Conservation (phyloP, 2,888 invertebrate genomes). For the Scelioninae gen. 2 region DNA sequence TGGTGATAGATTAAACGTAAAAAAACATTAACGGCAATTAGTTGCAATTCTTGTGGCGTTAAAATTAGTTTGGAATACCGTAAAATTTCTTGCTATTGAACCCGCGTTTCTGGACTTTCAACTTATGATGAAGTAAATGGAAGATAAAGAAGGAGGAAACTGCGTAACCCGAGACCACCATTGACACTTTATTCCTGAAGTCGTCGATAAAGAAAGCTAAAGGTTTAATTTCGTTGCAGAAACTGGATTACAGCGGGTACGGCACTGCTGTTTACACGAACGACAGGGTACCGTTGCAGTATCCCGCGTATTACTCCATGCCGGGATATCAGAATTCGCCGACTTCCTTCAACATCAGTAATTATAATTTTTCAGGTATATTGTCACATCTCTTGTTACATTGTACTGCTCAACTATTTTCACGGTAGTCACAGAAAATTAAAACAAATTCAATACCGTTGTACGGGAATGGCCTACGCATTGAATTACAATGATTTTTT, state of each 20-base stretch:
- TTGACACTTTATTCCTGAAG: conserved; percentile 37
- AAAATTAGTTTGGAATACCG: neutral
- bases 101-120: conserved; percentile 2
- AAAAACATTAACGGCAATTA: too few relatives aligned
- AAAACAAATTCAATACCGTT: too few relatives aligned
- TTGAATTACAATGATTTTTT: too few relatives aligned
- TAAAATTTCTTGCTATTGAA: conserved; percentile 8
- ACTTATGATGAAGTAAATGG: conserved; percentile 18
- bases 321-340: conserved; percentile 73
- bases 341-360: conserved; percentile 66
- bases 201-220: conserved; percentile 43
- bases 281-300: conserved; percentile 73
- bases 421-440: too few relatives aligned
- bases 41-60: too few relatives aligned
- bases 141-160: conserved; percentile 1
- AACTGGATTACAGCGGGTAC: conserved; percentile 73
- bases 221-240: conserved; percentile 63
- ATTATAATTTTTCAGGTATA: conserved; percentile 53
- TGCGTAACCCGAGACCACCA: conserved; percentile 25
- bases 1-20: neutral
- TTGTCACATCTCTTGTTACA: neutral
- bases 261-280: conserved; percentile 72
- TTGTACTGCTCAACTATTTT: neutral
- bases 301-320: conserved; percentile 73
- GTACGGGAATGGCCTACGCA: too few relatives aligned